These are phyloP conservation scores for Sphaeramia orbicularis DNA, from an alignment of 2,797 vertebrate species.

Conservation along the genomic window DNA sequence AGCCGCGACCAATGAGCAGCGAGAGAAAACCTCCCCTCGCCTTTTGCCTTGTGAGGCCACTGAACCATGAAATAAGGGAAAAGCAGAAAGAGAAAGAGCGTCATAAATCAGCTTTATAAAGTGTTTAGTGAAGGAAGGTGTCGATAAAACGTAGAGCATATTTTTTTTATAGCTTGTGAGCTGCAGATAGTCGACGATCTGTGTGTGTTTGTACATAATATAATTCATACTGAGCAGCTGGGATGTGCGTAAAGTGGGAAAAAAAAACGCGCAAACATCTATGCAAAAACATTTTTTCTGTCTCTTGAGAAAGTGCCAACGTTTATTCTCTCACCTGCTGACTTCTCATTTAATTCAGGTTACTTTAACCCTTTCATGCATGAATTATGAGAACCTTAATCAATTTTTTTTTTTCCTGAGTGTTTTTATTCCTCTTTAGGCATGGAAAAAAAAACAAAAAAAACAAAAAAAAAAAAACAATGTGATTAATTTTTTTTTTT, in stretches of 20 bases:
- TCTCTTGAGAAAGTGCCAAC: neutral
- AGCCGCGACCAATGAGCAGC: constrained; percentile 84
- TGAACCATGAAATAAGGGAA: constrained; percentile 88
- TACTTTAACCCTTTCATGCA: too few species aligned
- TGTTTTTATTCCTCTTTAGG: too few species aligned
- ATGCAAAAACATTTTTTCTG: neutral
- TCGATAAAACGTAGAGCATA: neutral
- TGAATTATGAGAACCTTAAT: too few species aligned
- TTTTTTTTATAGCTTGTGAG: neutral
- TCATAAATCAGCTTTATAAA: constrained; percentile 76
- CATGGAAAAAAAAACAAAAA: too few species aligned
- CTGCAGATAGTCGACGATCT: neutral
- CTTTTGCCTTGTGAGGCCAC: constrained; percentile 76
- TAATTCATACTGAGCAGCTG: too few species aligned
- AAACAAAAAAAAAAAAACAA: too few species aligned
- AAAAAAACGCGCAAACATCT: neutral
- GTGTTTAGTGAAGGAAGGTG: constrained; percentile 3
- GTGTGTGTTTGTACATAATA: neutral
- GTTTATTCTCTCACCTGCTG: neutral
- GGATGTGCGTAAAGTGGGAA: neutral
- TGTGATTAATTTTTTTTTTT: too few species aligned
- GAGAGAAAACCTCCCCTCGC: constrained; percentile 81
- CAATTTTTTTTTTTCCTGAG: too few species aligned
- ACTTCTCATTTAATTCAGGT: neutral
- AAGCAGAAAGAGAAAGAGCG: constrained; percentile 74